Percentiles rank a stretch among this genome's conserved stretches.
Evolutionary conservation across 2,888 invertebrate genomes (phyloP).

Genomic region (Ashinkailepas kermadecensis): DNA sequence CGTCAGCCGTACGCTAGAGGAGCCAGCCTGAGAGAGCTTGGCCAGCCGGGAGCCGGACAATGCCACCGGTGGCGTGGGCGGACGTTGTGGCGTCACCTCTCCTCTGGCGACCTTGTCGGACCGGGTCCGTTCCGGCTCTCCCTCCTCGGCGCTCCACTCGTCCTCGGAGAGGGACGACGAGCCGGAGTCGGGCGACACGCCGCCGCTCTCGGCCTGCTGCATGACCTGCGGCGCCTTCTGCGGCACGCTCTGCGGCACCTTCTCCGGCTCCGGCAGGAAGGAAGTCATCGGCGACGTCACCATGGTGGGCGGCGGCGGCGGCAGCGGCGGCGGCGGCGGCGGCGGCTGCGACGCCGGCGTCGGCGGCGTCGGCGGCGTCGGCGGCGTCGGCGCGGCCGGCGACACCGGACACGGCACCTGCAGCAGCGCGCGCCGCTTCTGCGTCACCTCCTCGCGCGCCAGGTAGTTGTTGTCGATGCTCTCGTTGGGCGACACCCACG

Average conservation of each 20-base stretch:
- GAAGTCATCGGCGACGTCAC: background rate
- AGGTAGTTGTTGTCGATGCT: constrained; percentile 7
- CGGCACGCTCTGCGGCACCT: background rate
- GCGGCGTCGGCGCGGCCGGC: background rate
- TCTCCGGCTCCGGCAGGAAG: background rate
- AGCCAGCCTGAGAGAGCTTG: background rate
- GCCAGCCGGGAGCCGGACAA: background rate
- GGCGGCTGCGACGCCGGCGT: background rate
- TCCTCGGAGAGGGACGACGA: background rate
- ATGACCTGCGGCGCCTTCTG: too few relatives aligned
- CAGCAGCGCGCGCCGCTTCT: background rate
- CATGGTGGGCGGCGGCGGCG: background rate
- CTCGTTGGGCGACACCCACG: background rate
- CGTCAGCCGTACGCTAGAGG: background rate
- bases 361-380: background rate
- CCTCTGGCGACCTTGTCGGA: background rate
- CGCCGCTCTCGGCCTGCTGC: background rate
- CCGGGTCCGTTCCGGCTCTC: background rate
- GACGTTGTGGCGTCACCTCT: too few relatives aligned
- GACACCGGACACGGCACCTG: background rate
- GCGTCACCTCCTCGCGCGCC: background rate
- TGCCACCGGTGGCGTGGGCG: too few relatives aligned
- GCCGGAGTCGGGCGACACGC: background rate
- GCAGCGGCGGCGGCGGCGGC: background rate
- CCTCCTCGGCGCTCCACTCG: constrained; percentile 13